Evolutionary conservation across 2,113 vertebrate species (phyloP).

Genomic region (Nycticorax nycticorax): DNA sequence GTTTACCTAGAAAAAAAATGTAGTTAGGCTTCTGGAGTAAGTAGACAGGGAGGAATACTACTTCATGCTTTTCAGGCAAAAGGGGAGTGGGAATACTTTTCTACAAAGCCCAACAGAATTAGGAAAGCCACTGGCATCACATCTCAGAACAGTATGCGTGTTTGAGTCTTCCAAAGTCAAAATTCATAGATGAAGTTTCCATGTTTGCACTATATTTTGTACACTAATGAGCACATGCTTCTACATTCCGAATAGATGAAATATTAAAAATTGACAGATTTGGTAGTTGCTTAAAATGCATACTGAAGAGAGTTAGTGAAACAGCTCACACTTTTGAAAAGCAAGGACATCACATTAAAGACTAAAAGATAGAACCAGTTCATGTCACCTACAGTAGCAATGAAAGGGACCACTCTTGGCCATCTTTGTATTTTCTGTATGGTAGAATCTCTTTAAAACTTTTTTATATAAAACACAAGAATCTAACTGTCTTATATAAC

Average conservation of each 20-base stretch:
- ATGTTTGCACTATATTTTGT: background rate
- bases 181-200: background rate
- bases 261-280: background rate
- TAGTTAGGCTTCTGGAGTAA: background rate
- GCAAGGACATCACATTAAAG: background rate
- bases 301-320: background rate
- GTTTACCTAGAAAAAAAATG: background rate
- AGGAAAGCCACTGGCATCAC: background rate
- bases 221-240: background rate
- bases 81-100: background rate
- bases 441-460: background rate
- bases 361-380: background rate
- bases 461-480: background rate
- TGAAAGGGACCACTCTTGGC: background rate
- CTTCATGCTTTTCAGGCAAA: background rate
- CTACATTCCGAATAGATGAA: background rate
- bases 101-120: background rate
- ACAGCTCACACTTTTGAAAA: background rate
- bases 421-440: background rate
- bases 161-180: background rate
- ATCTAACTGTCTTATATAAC: background rate
- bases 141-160: background rate
- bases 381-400: background rate
- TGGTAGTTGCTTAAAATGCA: background rate
- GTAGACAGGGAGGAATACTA: background rate